Conservation (phyloP, 2,113 vertebrate species). For the Apeltes quadracus region DNA sequence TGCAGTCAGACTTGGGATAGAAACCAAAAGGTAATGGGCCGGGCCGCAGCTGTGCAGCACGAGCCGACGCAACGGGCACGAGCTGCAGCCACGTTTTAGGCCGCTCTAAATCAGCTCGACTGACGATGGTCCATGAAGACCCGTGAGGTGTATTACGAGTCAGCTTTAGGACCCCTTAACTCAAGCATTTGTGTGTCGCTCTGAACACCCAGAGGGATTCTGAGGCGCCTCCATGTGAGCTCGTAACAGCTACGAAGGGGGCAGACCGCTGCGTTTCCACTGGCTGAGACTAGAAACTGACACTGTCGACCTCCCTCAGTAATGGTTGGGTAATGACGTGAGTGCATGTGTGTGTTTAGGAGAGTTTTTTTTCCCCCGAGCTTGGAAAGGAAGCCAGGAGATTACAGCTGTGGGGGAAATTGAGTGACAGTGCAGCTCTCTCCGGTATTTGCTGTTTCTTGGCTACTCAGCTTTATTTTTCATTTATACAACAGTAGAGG, state of each 20-base stretch:
- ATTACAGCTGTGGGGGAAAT: constrained; percentile 30
- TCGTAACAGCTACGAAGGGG: background rate
- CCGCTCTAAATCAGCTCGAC: constrained; percentile 36
- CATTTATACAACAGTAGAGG: constrained; percentile 39
- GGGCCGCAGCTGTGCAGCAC: constrained; percentile 15
- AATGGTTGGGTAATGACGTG: constrained; percentile 26
- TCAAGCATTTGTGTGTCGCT: background rate
- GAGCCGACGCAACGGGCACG: background rate
- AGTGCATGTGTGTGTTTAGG: background rate
- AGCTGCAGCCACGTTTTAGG: constrained; percentile 26
- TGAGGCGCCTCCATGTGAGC: constrained; percentile 22
- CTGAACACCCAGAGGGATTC: constrained; percentile 14
- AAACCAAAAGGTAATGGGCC: constrained; percentile 29
- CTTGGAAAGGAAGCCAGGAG: background rate
- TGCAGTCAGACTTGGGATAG: too few relatives aligned
- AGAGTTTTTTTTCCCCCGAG: constrained; percentile 17
- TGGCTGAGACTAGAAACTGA: constrained; percentile 12
- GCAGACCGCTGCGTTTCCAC: constrained; percentile 16
- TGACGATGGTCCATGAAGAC: constrained; percentile 19
- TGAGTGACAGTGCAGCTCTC: constrained; percentile 26
- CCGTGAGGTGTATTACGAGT: background rate
- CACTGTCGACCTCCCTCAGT: constrained; percentile 2
- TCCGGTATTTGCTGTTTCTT: constrained; percentile 27
- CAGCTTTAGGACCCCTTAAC: constrained; percentile 12
- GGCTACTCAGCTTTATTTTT: constrained; percentile 32